Base-by-base conservation (phyloP, 2,888 invertebrate genomes). In the Athetis lepigone region DNA sequence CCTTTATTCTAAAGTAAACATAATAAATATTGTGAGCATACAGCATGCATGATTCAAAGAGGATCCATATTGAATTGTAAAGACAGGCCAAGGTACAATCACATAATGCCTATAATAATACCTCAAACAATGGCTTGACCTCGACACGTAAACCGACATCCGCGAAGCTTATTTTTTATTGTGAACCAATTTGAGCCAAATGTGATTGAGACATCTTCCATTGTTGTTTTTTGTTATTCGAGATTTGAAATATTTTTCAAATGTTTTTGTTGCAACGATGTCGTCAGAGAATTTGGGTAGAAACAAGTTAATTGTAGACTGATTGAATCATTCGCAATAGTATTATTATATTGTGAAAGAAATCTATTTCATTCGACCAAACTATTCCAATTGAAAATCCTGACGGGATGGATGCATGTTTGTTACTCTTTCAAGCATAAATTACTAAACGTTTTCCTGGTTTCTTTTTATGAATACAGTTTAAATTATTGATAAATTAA, bases 131-230 rank as follows among this genome's bases (percentile, higher is more conserved):
- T 74, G 75, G 67, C 45, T 61, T 71, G 83, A 80, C 83, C 85
- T 84, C 83, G 84, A 74, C 79, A 80, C 76, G 81, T 71, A 76
- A 74, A 72, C 68, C 62, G 69, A 79, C 81, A 84, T 87, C 85
- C 85, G 83, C 66, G 47, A 71, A 65, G 69, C 70, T 72, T 69
- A 66, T 75, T 65, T 61, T 66, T 75, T 56, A 75, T 66, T 79
- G 67, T 75, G 55, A 72, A 72, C 58, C 56, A 77, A 71, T 69
- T 71, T 74, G 51, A 64, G 57, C 23, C 45, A 55, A 60, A 62
- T 71, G 61, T 69, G 62, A 76, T 76, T 66, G 62, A 77, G 67
- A 54, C 62, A 75, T 77, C 62, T 45, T 13, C 64, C 39, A 59
- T 75, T 71, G 71, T 71, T 75, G 27, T 39, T 46, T 71, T 75